Evolutionary conservation across 2,113 vertebrate genomes (phyloP).

Genomic region (Pipra filicauda): DNA sequence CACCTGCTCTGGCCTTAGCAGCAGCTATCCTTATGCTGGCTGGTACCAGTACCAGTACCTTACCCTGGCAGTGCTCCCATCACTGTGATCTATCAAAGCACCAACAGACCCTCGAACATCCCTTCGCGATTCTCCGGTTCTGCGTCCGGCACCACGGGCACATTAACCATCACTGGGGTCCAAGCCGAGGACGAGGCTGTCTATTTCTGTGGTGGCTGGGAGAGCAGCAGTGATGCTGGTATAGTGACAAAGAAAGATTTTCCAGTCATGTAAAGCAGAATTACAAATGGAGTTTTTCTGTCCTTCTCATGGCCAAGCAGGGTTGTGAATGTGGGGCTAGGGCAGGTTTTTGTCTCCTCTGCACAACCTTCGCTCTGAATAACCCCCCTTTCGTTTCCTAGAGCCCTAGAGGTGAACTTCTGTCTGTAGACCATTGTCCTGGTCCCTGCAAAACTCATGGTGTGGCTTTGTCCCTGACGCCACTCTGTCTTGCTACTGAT

Average conservation of each 20-base stretch:
- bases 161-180: background rate
- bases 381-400: no score
- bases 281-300: no score
- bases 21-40: background rate
- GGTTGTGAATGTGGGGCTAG: background rate
- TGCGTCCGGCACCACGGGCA: accelerated
- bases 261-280: no score
- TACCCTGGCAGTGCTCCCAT: background rate
- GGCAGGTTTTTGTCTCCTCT: background rate
- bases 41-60: background rate
- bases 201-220: background rate
- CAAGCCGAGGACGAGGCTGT: background rate
- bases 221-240: background rate
- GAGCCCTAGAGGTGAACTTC: no score
- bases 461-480: background rate
- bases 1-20: background rate
- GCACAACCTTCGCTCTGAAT: no score
- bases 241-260: background rate
- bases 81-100: accelerated
- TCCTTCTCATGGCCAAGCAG: no score
- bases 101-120: accelerated
- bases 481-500: background rate
- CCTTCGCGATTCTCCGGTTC: background rate
- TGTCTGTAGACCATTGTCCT: background rate
- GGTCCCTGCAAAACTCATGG: background rate